Conservation (phyloP, 2,888 invertebrate species). For the Lordiphosa fenestrarum region DNA sequence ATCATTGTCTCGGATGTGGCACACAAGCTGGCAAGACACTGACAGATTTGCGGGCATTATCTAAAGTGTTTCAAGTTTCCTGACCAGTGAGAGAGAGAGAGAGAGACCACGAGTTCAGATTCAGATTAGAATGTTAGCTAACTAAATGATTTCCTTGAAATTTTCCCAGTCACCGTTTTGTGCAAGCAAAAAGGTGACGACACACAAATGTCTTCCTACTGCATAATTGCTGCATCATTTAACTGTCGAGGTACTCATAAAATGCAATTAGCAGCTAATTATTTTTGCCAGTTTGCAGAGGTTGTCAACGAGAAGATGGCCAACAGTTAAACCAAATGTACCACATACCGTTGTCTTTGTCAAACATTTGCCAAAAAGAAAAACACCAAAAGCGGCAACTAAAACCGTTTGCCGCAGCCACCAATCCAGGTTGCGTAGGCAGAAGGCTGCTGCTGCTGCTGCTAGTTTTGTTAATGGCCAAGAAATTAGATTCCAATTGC, state of each 20-base stretch:
- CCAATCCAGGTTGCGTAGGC: conserved; percentile 54
- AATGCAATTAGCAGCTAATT: conserved; percentile 64
- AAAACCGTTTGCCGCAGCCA: conserved; percentile 10
- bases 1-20: too few relatives aligned
- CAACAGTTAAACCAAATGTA: conserved; percentile 52
- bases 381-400: conserved; percentile 32
- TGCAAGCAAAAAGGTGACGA: background rate
- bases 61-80: too few relatives aligned
- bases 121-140: too few relatives aligned
- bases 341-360: conserved; percentile 59
- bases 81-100: too few relatives aligned
- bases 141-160: too few relatives aligned
- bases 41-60: too few relatives aligned
- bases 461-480: conserved; percentile 68
- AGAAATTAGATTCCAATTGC: conserved; percentile 72
- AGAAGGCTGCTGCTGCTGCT: conserved; percentile 39
- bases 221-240: conserved; percentile 28
- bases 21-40: too few relatives aligned
- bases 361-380: conserved; percentile 53
- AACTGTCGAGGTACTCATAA: conserved; percentile 36
- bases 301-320: conserved; percentile 42
- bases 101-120: too few relatives aligned
- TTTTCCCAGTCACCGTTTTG: too few relatives aligned
- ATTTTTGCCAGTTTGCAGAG: conserved; percentile 43
- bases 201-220: conserved; percentile 6